A percentile compares a stretch with the other conserved stretches of the same genome.
phyloP scores from a whole-genome alignment of 1,140 invertebrate species.

The Asbolus verrucosus region DNA sequence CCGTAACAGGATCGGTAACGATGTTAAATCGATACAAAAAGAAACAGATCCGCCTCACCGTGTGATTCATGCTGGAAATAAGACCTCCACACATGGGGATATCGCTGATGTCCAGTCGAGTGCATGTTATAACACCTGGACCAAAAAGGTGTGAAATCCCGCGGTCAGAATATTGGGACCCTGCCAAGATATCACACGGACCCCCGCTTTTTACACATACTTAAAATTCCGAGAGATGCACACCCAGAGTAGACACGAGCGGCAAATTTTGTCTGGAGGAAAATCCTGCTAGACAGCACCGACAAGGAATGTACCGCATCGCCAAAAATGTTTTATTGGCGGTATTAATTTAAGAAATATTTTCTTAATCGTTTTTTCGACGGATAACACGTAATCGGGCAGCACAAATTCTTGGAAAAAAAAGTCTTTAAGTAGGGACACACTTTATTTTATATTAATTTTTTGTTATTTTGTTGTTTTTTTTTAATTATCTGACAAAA shows the following conservation, averaged over 20 bases:
- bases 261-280: slow-evolving; percentile 1
- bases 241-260: background rate
- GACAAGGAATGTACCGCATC: background rate
- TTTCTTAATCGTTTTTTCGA: background rate
- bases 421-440: too few relatives aligned
- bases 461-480: too few relatives aligned
- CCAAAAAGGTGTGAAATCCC: slow-evolving; percentile 42
- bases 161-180: slow-evolving; percentile 33
- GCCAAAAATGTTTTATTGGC: background rate
- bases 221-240: slow-evolving; percentile 27
- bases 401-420: too few relatives aligned
- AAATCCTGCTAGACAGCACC: background rate
- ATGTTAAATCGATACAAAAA: slow-evolving; percentile 53
- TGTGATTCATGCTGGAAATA: slow-evolving; percentile 49
- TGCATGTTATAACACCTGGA: slow-evolving; percentile 45
- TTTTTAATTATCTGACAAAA: too few relatives aligned
- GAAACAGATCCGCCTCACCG: slow-evolving; percentile 46
- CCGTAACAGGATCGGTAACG: slow-evolving; percentile 51
- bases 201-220: slow-evolving; percentile 38
- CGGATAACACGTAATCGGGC: background rate
- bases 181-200: slow-evolving; percentile 34
- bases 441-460: too few relatives aligned
- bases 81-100: slow-evolving; percentile 28
- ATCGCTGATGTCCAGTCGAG: slow-evolving; percentile 23
- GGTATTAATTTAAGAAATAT: too few relatives aligned